Percentiles rank a stretch among this genome's conserved stretches.
phyloP scores from a whole-genome alignment of 2,888 invertebrate species.

The Drosophila peninsularis region DNA sequence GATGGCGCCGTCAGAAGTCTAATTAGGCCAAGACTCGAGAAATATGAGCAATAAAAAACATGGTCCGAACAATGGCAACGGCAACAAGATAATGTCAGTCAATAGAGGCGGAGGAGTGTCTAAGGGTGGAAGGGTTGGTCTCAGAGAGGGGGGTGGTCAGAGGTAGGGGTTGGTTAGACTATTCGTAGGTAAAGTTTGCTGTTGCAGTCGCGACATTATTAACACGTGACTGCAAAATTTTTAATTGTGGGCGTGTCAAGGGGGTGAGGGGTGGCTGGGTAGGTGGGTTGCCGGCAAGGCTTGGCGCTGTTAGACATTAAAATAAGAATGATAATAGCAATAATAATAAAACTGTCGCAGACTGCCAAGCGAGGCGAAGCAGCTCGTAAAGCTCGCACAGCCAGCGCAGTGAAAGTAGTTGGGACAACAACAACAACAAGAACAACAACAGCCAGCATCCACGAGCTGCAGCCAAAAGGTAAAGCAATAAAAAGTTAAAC shows the following conservation, averaged over 20 bases:
- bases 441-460: conserved; percentile 31
- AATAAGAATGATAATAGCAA: conserved; percentile 64
- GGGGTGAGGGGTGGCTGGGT: not conserved
- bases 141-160: too few relatives aligned
- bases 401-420: conserved; percentile 55
- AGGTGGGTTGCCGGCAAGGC: conserved; percentile 7
- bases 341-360: conserved; percentile 54
- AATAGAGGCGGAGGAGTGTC: conserved; percentile 15
- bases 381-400: conserved; percentile 24
- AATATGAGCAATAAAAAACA: conserved; percentile 12
- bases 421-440: conserved; percentile 14
- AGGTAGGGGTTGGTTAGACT: not conserved
- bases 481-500: conserved; percentile 64
- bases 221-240: conserved; percentile 71
- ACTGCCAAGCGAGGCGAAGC: conserved; percentile 14
- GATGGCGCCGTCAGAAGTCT: conserved; percentile 24
- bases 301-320: conserved; percentile 48
- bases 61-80: conserved; percentile 7
- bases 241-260: conserved; percentile 55
- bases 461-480: conserved; percentile 36
- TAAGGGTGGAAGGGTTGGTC: not conserved
- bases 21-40: conserved; percentile 32
- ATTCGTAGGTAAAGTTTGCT: conserved; percentile 21
- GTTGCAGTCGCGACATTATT: conserved; percentile 53
- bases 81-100: conserved; percentile 32